A percentile compares a stretch with the other conserved stretches of the same genome.
These are phyloP conservation scores for Clarias fuscus DNA, from an alignment of 2,797 vertebrate species.

Conservation along the genomic window DNA sequence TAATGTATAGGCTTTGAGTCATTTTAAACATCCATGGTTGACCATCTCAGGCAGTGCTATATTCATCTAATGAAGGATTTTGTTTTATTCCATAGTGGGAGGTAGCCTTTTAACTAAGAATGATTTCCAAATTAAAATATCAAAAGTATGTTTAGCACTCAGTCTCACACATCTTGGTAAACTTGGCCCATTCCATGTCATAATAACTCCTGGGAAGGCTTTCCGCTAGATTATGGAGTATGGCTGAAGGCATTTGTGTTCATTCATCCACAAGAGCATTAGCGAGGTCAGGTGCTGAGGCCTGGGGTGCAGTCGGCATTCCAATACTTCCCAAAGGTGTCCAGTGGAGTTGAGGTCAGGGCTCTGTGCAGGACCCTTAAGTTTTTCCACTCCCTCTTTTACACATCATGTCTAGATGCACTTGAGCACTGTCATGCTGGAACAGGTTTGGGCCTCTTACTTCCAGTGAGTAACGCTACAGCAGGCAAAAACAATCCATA, in stretches of 20 bases:
- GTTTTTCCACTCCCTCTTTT: background rate
- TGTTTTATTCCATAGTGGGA: background rate
- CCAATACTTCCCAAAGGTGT: background rate
- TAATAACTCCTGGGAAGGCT: background rate
- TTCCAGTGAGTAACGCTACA: too few species aligned
- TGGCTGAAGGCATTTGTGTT: background rate
- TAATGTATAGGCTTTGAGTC: background rate
- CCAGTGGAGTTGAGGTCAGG: background rate
- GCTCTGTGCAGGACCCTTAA: background rate
- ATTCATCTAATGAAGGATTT: background rate
- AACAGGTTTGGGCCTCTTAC: background rate
- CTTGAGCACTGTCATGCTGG: background rate
- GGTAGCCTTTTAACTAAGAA: background rate
- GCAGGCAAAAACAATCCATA: background rate
- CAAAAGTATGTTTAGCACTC: background rate
- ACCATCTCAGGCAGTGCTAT: background rate
- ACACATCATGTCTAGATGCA: background rate
- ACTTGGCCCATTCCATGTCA: constrained; percentile 2
- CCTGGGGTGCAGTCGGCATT: background rate
- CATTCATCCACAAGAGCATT: background rate
- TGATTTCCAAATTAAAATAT: background rate
- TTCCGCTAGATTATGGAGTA: background rate
- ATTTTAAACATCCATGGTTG: background rate
- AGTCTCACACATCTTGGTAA: background rate
- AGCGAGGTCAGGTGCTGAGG: background rate